Percentiles rank a stretch among this genome's conserved stretches.
phyloP scores from a whole-genome alignment of 2,797 vertebrate species.

The Chiloscyllium punctatum region DNA sequence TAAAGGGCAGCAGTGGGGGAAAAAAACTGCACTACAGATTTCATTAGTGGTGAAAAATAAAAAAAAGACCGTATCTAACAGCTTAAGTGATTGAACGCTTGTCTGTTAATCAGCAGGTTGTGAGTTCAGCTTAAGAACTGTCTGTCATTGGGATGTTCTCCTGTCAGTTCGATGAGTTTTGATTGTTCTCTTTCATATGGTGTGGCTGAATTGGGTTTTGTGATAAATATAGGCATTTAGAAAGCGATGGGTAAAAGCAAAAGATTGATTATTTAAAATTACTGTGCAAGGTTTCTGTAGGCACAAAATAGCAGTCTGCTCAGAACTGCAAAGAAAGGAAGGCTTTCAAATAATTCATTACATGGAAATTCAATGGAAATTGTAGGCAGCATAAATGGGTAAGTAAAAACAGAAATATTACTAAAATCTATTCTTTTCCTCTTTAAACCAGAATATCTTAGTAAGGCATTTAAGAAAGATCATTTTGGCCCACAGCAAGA shows the following conservation, averaged over 20 bases:
- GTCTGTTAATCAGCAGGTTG: slow-evolving; percentile 30
- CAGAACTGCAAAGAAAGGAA: neutral
- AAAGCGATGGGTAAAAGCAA: neutral
- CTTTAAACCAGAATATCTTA: neutral
- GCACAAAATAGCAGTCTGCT: neutral
- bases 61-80: neutral
- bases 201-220: slow-evolving; percentile 13
- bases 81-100: neutral
- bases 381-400: neutral
- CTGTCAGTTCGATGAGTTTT: slow-evolving; percentile 18
- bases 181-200: neutral
- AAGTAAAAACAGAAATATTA: neutral
- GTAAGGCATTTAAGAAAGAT: neutral
- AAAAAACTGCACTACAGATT: neutral
- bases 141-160: neutral
- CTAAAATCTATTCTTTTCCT: neutral
- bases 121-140: neutral
- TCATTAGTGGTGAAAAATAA: neutral
- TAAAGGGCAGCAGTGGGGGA: neutral
- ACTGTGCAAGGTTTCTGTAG: neutral
- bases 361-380: neutral
- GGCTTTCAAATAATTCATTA: slow-evolving; percentile 24
- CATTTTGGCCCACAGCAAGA: neutral
- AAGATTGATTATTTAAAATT: neutral
- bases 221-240: slow-evolving; percentile 1